Evolutionary conservation across 2,113 vertebrate species (phyloP).

Genomic region (Apodemus sylvaticus): DNA sequence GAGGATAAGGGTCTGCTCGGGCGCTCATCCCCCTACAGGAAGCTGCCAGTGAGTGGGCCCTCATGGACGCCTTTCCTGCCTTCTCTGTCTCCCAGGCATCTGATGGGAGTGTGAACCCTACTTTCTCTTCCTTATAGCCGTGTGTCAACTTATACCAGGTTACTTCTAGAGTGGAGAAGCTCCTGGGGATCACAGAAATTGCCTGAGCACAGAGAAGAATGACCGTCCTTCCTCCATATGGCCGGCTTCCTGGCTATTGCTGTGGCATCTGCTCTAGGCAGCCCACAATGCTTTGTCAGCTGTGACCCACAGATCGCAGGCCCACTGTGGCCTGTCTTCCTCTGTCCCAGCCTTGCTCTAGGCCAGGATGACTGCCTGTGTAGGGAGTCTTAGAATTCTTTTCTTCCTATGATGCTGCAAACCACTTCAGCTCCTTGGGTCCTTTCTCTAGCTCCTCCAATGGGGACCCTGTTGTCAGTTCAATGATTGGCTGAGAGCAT

Average conservation of each 20-base stretch:
- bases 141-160: no score
- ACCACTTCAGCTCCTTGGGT: no score
- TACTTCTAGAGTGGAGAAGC: neutral
- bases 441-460: no score
- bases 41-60: neutral
- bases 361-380: no score
- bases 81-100: neutral
- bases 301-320: neutral
- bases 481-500: no score
- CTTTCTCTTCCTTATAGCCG: neutral
- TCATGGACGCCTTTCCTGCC: neutral
- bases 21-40: neutral
- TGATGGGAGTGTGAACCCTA: neutral
- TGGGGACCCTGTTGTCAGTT: no score
- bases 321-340: neutral
- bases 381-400: neutral
- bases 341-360: neutral
- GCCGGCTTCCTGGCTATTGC: neutral
- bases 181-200: neutral
- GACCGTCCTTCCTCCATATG: rapidly evolving
- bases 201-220: neutral
- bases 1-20: neutral
- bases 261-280: neutral
- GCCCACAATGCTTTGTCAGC: neutral
- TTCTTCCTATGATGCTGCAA: no score